Evolutionary conservation across 2,888 invertebrate genomes (phyloP), one percentile per base, ranked within the genome.

Genomic region (Oxytorus armatus): DNA sequence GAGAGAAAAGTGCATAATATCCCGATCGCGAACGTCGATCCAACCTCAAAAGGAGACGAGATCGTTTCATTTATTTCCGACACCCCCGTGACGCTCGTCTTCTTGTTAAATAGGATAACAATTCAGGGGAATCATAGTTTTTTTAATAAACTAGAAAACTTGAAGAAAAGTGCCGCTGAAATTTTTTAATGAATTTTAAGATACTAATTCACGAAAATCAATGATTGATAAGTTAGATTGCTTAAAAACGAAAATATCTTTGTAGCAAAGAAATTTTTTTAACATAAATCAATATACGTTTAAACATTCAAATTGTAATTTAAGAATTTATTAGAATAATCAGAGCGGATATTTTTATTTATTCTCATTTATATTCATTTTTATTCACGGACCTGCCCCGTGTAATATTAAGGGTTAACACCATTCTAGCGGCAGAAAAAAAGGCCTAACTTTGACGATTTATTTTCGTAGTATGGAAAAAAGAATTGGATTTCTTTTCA

Each of bases 41-140:
- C 51, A 61, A 1, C 36, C 29, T 14, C 11, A 39, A 39, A 39
- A 61, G 49, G 42, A 61, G 23, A 49, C 14, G 14, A 42, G 29
- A 33, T 18, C 72, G 16, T 44, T 53, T 29, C 53, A 74, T 11
- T 68, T 59, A 51, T 66, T 59, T 68, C 14, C 63, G 55, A 69
- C 53, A 55, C 42, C 53, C 68, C 42, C 29, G 5, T 3, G 68
- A 55, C 42, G 55, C 68, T 44, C 68, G 29, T 53, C n/a, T 39
- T 5, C 51, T 23, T 21, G 44, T 49, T 36, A 49, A 1, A 21
- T n/a, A 21, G 5, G 14, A 8, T n/a, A 18, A 23, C 51, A 39
- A 39, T 49, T 14, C 33, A 1, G 10, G 21, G 21, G 11, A 4
- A 0, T 16, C 36, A 36, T 11, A 14, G 29, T 29, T 5, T 42